Percentiles rank a stretch among this genome's conserved stretches.
Conservation (phyloP, 2,888 invertebrate species). For the Cheilosia pagana region DNA sequence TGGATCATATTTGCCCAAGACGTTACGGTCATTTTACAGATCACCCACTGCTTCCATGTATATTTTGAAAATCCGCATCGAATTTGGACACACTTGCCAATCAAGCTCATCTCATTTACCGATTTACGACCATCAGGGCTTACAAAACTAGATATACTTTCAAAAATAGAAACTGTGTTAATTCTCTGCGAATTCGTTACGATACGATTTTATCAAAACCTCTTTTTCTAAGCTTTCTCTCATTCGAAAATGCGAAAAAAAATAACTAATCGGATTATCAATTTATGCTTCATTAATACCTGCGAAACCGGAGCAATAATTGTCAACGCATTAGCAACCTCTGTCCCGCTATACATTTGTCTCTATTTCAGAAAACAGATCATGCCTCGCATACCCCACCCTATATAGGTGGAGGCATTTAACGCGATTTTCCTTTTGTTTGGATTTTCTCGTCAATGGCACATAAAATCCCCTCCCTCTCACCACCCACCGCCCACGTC, state of each 20-base stretch:
- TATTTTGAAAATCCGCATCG: neutral
- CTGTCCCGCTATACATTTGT: slow-evolving; percentile 43
- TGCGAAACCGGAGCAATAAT: slow-evolving; percentile 14
- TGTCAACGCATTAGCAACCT: slow-evolving; percentile 52
- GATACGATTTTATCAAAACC: neutral
- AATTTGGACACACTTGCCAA: neutral
- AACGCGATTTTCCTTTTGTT: slow-evolving; percentile 38
- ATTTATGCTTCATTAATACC: slow-evolving; percentile 34
- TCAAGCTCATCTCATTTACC: neutral
- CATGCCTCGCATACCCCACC: slow-evolving; percentile 28
- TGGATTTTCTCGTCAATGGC: slow-evolving; percentile 1
- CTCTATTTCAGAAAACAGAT: slow-evolving; percentile 44
- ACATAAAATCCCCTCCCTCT: neutral
- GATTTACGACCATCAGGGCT: neutral
- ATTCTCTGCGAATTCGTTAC: slow-evolving; percentile 1
- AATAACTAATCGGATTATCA: slow-evolving; percentile 12
- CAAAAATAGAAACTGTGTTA: slow-evolving; percentile 10
- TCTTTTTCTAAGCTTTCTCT: neutral
- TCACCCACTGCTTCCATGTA: no score
- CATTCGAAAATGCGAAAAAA: no score
- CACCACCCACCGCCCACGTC: neutral
- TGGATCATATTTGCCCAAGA: no score
- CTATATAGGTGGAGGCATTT: slow-evolving; percentile 46
- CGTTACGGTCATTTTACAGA: no score
- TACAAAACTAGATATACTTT: neutral